Conservation (phyloP, 2,797 vertebrate species). For the Characodon lateralis region DNA sequence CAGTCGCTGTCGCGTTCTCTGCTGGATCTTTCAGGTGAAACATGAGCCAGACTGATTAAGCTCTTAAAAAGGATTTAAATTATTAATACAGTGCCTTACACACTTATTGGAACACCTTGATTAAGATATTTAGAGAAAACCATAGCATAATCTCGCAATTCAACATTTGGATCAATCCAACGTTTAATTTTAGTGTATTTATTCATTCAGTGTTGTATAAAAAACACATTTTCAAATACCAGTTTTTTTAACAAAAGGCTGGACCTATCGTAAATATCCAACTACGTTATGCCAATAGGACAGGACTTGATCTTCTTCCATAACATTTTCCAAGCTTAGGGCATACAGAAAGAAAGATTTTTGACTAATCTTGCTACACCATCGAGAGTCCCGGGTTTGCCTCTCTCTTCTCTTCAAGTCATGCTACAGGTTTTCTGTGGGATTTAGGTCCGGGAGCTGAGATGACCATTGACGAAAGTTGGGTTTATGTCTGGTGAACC, state of each 20-base stretch:
- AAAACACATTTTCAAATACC: not conserved
- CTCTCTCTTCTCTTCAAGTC: not conserved
- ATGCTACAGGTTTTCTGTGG: not conserved
- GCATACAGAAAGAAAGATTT: not conserved
- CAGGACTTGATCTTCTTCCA: not conserved
- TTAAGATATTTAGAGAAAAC: conserved; percentile 1
- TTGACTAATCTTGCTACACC: not conserved
- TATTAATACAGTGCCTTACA: not conserved
- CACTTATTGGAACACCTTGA: not conserved
- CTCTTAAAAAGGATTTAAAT: not conserved
- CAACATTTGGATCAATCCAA: not conserved
- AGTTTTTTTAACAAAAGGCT: not conserved
- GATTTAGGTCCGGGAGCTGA: not conserved
- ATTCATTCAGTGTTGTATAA: not conserved
- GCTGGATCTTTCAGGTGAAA: conserved; percentile 39
- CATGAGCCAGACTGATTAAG: conserved; percentile 22
- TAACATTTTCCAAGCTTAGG: not conserved
- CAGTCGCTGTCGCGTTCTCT: conserved; percentile 52
- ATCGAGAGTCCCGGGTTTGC: not conserved
- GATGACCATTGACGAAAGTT: not conserved
- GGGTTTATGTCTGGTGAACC: not conserved
- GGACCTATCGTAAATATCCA: not conserved
- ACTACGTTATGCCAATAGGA: not conserved
- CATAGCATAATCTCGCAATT: not conserved
- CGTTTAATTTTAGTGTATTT: not conserved